phyloP scores from a whole-genome alignment of 2,888 invertebrate species.

The Agonopterix arenella region DNA sequence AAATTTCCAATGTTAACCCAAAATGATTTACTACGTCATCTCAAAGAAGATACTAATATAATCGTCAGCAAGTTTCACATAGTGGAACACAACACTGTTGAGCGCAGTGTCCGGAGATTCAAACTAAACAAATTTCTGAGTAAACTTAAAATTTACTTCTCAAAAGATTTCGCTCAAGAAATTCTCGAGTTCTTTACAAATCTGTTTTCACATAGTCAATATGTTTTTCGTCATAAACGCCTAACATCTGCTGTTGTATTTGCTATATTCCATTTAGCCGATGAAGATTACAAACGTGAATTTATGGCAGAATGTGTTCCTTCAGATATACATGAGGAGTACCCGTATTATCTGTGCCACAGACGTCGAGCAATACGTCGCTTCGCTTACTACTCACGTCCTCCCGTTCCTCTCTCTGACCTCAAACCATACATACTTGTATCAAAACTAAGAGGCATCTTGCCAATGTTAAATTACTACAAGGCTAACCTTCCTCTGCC shows the following conservation, averaged over 20 bases:
- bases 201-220: slow-evolving; percentile 19
- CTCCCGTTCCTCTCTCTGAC: slow-evolving; percentile 24
- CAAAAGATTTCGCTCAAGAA: slow-evolving; percentile 31
- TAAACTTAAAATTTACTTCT: slow-evolving; percentile 43
- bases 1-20: no score
- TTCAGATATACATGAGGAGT: slow-evolving; percentile 25
- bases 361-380: slow-evolving; percentile 28
- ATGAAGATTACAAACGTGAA: slow-evolving; percentile 21
- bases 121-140: slow-evolving; percentile 26
- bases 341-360: slow-evolving; percentile 6
- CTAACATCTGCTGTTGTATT: no score
- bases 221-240: no score
- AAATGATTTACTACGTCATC: slow-evolving; percentile 13
- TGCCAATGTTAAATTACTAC: slow-evolving; percentile 30
- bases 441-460: slow-evolving; percentile 29
- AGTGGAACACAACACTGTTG: slow-evolving; percentile 9
- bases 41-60: slow-evolving; percentile 22
- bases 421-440: slow-evolving; percentile 17
- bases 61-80: slow-evolving; percentile 12
- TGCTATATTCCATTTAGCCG: slow-evolving; percentile 32
- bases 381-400: slow-evolving; percentile 27
- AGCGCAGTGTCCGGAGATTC: slow-evolving; percentile 2
- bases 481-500: slow-evolving; percentile 24
- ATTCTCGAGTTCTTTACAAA: slow-evolving; percentile 26
- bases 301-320: slow-evolving; percentile 37